Evolutionary conservation across 37 sponge, comb jelly and placozoan species (phyloP), one percentile per base, ranked within the genome.

Genomic region (Halisarca cf. caerulea): DNA sequence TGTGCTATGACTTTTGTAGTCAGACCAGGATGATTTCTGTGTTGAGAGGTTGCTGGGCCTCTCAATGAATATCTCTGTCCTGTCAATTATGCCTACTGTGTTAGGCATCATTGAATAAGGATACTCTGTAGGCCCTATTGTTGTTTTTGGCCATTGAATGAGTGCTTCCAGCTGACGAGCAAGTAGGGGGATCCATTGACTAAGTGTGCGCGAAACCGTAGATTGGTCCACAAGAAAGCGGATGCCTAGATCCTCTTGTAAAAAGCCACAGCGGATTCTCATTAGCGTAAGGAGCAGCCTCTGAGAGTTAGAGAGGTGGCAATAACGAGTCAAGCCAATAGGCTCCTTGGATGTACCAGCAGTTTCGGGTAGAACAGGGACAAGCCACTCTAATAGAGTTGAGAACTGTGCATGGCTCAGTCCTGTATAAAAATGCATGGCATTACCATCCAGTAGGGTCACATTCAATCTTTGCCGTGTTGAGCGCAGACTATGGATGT

Each of bases 1-100:
- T 7, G 83, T 82, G 62, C 23, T 82, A 64, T 82, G 83, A 27
- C 37, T 60, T 68, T 82, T 82, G 83, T 82, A 82, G 40, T 82
- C 68, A 34, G 73, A 71, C 73, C 73, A 71, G 14, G 73, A 38
- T 34, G 73, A 9, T 18, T 71, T 71, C 40, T 71, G 73, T 9
- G 73, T 71, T 38, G 73, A 33, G 23, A 71, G 28, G 73, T 33
- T 32, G 21, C 38, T 33, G 11, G 73, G 73, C 28, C 39, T 71
- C 39, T 71, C 73, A 71, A 71, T 71, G 40, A 71, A 71, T 9
- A 71, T 71, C 18, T 71, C 73, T 32, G 39, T 71, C 73, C 73
- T 38, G 18, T 71, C 73, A 36, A 71, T 71, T 35, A 71, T 71
- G 73, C 73, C 73, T 33, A 71, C 73, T 71, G 73, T 71, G 32